These are phyloP conservation scores for Oscheius sp. DNA, from an alignment of 2,888 invertebrate genomes.

Conservation along the genomic window DNA sequence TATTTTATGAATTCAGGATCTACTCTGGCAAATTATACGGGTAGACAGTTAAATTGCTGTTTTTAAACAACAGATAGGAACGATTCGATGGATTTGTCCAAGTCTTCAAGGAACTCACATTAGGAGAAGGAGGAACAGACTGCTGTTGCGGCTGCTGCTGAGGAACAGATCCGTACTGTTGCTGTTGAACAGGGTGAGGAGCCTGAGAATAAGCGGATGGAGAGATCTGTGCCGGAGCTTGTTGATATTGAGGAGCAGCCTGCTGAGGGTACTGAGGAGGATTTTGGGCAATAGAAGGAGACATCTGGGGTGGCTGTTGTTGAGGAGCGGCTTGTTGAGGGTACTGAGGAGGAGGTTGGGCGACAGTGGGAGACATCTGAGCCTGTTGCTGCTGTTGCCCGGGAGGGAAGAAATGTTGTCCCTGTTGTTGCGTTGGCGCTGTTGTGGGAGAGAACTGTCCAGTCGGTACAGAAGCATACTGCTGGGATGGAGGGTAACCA, in stretches of 20 bases:
- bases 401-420: not conserved
- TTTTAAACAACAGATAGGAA: no score
- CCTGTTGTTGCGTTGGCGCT: not conserved
- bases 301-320: not conserved
- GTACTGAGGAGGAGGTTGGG: not conserved
- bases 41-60: no score
- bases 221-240: not conserved
- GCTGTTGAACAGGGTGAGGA: no score
- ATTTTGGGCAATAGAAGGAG: not conserved
- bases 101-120: no score
- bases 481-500: not conserved
- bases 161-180: not conserved
- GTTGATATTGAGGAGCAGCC: not conserved
- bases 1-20: no score
- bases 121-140: not conserved
- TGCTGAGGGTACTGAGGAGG: not conserved
- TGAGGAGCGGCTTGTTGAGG: not conserved
- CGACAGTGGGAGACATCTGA: not conserved
- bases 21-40: no score
- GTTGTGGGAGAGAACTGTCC: slow-evolving; percentile 20
- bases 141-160: slow-evolving; percentile 12
- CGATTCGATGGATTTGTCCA: no score
- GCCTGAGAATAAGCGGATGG: no score
- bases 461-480: not conserved
- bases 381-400: not conserved